Evolutionary conservation across 2,888 invertebrate species (phyloP).

Genomic region (Tetheella fluctuosa): DNA sequence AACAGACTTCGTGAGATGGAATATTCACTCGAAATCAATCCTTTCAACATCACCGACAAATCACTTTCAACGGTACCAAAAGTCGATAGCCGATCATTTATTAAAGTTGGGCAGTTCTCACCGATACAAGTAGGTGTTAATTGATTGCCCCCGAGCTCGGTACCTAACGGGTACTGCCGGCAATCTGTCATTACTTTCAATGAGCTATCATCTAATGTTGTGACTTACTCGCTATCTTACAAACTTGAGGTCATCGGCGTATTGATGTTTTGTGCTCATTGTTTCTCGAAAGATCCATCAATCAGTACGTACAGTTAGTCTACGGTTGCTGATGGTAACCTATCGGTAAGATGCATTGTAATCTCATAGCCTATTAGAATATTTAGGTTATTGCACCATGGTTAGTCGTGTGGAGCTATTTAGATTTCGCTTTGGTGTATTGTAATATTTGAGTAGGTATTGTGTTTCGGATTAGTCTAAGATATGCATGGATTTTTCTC

Average conservation of each 20-base stretch:
- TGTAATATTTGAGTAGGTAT: background rate
- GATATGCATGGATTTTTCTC: constrained; percentile 1
- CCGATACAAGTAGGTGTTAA: constrained; percentile 57
- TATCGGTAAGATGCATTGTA: constrained; percentile 37
- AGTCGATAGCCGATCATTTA: constrained; percentile 8
- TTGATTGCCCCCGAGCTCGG: constrained; percentile 47
- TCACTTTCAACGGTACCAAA: constrained; percentile 6
- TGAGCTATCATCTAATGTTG: constrained; percentile 61
- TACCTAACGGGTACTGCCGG: constrained; percentile 42
- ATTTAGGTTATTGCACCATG: constrained; percentile 39
- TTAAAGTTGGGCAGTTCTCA: constrained; percentile 15
- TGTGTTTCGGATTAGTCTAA: constrained; percentile 12
- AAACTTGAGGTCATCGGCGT: constrained; percentile 58
- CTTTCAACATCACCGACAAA: constrained; percentile 7
- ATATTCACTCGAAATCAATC: too few relatives aligned
- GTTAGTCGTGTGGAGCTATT: constrained; percentile 28
- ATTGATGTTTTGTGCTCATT: constrained; percentile 66
- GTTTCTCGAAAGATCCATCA: constrained; percentile 73
- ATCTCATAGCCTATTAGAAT: constrained; percentile 51
- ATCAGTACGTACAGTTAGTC: constrained; percentile 64
- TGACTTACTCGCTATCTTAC: constrained; percentile 63
- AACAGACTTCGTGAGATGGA: background rate
- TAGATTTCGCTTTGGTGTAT: constrained; percentile 18
- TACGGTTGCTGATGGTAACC: constrained; percentile 44
- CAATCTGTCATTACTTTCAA: constrained; percentile 55